Evolutionary conservation across 1,140 invertebrate species (phyloP).

Genomic region (Musca domestica): DNA sequence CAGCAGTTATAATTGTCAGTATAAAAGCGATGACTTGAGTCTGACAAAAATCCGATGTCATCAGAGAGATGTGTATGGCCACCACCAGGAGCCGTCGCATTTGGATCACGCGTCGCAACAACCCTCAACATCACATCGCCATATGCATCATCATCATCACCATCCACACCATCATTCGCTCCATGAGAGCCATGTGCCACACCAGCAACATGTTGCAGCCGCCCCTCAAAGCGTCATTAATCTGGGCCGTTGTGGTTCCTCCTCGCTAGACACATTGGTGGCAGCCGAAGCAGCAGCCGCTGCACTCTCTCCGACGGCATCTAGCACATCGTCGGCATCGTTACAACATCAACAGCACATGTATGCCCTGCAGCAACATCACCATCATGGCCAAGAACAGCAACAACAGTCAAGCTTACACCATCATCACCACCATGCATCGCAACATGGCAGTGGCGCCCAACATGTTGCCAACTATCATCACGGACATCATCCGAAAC

Average conservation of each 20-base stretch:
- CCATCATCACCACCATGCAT: conserved; percentile 27
- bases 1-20: conserved; percentile 45
- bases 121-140: conserved; percentile 5
- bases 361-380: conserved; percentile 32
- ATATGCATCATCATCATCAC: conserved; percentile 19
- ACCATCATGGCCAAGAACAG: conserved; percentile 27
- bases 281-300: conserved; percentile 23
- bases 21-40: conserved; percentile 47
- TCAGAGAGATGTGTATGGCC: conserved; percentile 28
- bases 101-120: conserved; percentile 4
- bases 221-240: conserved; percentile 35
- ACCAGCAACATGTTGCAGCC: conserved; percentile 25
- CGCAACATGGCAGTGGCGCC: conserved; percentile 25
- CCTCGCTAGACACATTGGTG: conserved; percentile 23
- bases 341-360: conserved; percentile 18
- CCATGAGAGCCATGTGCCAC: background rate
- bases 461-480: conserved; percentile 36
- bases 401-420: conserved; percentile 27
- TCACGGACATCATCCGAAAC: conserved; percentile 25
- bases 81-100: conserved; percentile 26
- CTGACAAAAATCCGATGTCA: conserved; percentile 49
- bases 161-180: conserved; percentile 6
- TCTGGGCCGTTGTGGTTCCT: conserved; percentile 30
- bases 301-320: conserved; percentile 26
- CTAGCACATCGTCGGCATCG: conserved; percentile 24